These are phyloP conservation scores for Pseudomyrmex sp. DNA, from an alignment of 1,140 invertebrate genomes.

Conservation along the genomic window DNA sequence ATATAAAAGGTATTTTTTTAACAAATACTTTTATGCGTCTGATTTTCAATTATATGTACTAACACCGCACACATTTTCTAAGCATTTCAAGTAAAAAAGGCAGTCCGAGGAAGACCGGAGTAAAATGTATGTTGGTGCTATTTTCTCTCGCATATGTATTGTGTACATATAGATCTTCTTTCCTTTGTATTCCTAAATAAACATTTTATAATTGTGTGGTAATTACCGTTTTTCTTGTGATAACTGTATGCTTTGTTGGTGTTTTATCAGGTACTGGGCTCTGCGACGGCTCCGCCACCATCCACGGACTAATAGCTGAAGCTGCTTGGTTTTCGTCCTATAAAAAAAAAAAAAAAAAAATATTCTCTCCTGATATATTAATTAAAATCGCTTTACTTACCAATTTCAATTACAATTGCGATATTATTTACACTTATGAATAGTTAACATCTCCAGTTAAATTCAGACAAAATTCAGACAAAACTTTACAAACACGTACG, in stretches of 20 bases:
- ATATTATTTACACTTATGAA: neutral
- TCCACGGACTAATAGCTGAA: constrained; percentile 90
- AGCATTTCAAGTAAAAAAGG: constrained; percentile 33
- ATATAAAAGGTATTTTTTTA: constrained; percentile 33
- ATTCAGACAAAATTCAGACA: neutral
- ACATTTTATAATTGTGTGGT: constrained; percentile 90
- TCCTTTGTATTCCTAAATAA: constrained; percentile 38
- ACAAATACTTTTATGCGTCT: neutral
- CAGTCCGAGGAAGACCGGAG: constrained; percentile 39
- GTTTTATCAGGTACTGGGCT: constrained; percentile 86
- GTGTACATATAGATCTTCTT: constrained; percentile 27
- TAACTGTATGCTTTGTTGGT: constrained; percentile 88
- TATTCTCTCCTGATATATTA: constrained; percentile 67
- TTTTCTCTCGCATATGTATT: constrained; percentile 2
- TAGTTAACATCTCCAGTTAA: constrained; percentile 4
- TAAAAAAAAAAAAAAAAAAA: constrained; percentile 83
- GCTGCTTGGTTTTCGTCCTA: constrained; percentile 84
- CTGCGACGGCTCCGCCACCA: constrained; percentile 89
- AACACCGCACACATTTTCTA: constrained; percentile 24
- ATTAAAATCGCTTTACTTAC: neutral
- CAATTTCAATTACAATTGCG: constrained; percentile 12
- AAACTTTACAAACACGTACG: constrained; percentile 4
- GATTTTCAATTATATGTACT: constrained; percentile 33
- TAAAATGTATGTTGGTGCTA: constrained; percentile 34
- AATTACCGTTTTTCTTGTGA: constrained; percentile 93